Base-by-base conservation (phyloP, 2,113 vertebrate species). In the Halcyon senegalensis region DNA sequence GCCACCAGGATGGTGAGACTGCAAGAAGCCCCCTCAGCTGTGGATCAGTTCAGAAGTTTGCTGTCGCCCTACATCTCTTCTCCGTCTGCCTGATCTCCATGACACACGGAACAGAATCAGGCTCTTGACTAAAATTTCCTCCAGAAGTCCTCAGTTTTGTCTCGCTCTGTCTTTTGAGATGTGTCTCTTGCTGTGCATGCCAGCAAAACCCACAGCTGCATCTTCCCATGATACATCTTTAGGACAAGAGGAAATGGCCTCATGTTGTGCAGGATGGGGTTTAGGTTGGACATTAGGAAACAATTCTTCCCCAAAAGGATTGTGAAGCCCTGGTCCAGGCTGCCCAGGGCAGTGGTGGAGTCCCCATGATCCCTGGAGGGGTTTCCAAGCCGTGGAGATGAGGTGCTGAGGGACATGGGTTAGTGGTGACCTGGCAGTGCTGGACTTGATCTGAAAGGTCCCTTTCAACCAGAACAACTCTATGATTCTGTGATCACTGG, bases 131-230 rank as follows among this genome's bases (percentile, higher is more conserved):
- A 78, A 67, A 89, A 78, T 33, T 43, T 78, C 15, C 46, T 78
- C 13, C 35, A 50, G n/a, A 68, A 77, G 12, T 6, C 44, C 69
- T 16, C 16, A 16, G 21, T 48, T 82, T 55, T 66, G 7, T 5
- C 28, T 64, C 64, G 21, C 23, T 75, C 51, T 55, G 33, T 27
- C 18, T 58, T 64, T 59, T 68, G 73, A 74, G 60, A 11, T 44
- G 31, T 48, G 30, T 7, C 5, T 73, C 16, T 58, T 1, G 0
- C 31, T 60, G 4, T 25, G 23, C 18, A 8, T n/a, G 50, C n/a
- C 41, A 67, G 51, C 23, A 50, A 59, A 81, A 53, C 8, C 0
- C 24, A 30, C 4, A 78, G 31, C 37, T 30, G 19, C 60, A 64
- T 50, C 82, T 79, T 75, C 78, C 62, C 35, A 10, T 24, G 16